Base-by-base conservation (phyloP, 23 tunicate genomes). In the Ascidia mentula region DNA sequence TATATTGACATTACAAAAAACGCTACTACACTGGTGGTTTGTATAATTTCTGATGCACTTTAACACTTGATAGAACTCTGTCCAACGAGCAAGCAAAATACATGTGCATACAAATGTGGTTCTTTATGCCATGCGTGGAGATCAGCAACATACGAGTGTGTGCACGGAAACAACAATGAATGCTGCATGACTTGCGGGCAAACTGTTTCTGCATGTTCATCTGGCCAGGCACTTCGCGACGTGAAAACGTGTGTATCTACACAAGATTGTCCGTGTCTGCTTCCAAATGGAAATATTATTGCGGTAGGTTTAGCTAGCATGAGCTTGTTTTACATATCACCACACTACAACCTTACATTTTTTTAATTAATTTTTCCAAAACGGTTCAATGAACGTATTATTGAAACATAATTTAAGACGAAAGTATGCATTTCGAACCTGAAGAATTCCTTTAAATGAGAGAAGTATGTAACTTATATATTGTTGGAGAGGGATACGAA, bases 51-150 rank as follows among this genome's bases (percentile, higher is more conserved):
- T n/a, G n/a, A n/a, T n/a, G n/a, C n/a, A n/a, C n/a, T n/a, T n/a
- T n/a, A n/a, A n/a, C n/a, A n/a, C n/a, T 71, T 74, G 76, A 13
- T 79, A 92, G 97, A 87, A 22, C 38, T 30, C 13, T 93, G 98
- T 69, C 93, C 93, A 15, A 73, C 74, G 26, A 87, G 69, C 42
- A 65, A 69, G 69, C 89, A 74, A 31, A 86, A 93, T 53, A 46
- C 60, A 1, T 96, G 99, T 46, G 96, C 94, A 15, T 96, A 78
- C 79, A 74, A 73, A 59, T 96, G 99, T 70, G 73, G 90, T 59
- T 60, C 69, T 34, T 76, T 96, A 38, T 96, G 99, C 69, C 99
- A 96, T 73, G 86, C 98, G 18, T 96, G 99, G 99, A 81, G 97
- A 20, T 83, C 94, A 28, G 99, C 96, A 13, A 84, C 91, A 36